Evolutionary conservation across 1,140 invertebrate species (phyloP).

Genomic region (Trigoniulus corallinus): DNA sequence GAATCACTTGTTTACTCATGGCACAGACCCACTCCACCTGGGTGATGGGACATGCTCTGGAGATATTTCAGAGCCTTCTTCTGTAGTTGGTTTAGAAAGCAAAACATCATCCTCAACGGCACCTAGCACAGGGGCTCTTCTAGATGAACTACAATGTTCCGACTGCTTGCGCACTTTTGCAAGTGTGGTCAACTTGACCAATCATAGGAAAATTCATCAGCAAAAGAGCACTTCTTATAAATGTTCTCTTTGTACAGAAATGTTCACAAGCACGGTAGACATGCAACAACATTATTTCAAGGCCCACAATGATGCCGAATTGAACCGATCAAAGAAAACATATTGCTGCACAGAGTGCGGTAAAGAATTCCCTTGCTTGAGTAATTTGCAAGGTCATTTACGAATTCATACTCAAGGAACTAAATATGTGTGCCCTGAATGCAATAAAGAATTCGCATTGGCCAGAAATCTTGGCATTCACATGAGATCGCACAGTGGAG

Average conservation of each 20-base stretch:
- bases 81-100: no score
- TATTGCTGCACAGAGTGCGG: slow-evolving; percentile 23
- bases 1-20: slow-evolving; percentile 52
- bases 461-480: slow-evolving; percentile 15
- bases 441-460: slow-evolving; percentile 15
- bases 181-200: no score
- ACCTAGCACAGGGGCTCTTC: no score
- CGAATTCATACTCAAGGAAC: slow-evolving; percentile 22
- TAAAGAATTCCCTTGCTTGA: slow-evolving; percentile 22
- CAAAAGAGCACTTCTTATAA: slow-evolving; percentile 21
- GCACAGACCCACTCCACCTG: slow-evolving; percentile 5
- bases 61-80: not conserved
- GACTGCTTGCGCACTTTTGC: no score
- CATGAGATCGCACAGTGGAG: slow-evolving; percentile 16
- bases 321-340: slow-evolving; percentile 8
- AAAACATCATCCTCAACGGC: no score
- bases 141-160: no score
- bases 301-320: slow-evolving; percentile 15
- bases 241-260: no score
- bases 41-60: slow-evolving; percentile 6
- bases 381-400: slow-evolving; percentile 25
- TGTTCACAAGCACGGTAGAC: no score
- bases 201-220: no score
- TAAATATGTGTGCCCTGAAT: slow-evolving; percentile 12
- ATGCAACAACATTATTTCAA: no score